Evolutionary conservation across 2,113 vertebrate genomes (phyloP), one percentile per base, ranked within the genome.

Genomic region (Plecturocebus donacophilus): DNA sequence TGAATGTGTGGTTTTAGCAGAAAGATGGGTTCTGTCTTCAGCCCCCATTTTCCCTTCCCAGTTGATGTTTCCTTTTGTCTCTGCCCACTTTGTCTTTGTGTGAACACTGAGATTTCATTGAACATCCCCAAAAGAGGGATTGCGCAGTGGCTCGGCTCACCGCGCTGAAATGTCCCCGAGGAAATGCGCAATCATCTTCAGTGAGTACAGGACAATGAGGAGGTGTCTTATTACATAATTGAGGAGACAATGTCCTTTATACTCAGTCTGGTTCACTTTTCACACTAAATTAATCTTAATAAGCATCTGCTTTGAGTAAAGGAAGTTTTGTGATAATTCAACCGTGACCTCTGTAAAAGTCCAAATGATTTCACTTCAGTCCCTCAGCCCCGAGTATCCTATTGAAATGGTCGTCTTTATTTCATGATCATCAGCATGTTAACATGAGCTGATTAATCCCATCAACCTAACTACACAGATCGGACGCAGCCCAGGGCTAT

Each of bases 201-300:
- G 96, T 54, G 95, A 97, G 97, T 23, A 77, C 80, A 94, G 94
- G 96, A 96, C 98, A 98, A 98, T 98, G 97, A 98, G 94, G 97
- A 97, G 98, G 98, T 98, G 98, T 99, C 98, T 97, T 88, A 35
- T 99, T 99, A 98, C 98, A 98, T 98, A 97, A 98, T 92, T 95
- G 98, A 96, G 96, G 97, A 98, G 98, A 98, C 98, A 98, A 98
- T 98, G 98, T 98, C 98, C 97, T 98, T 99, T 98, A 95, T 98
- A 97, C 98, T 98, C 98, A 97, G 98, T 97, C 98, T 98, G 98
- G 98, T 98, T 99, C 98, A 95, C 98, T 98, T 98, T 99, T 99
- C 98, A 99, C 99, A 98, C 99, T 98, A 98, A 98, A 99, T 99
- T 98, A 98, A 99, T 99, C 98, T 98, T 98, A 98, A 98, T 99